Evolutionary conservation across 2,797 vertebrate genomes (phyloP).

Genomic region (Helarctos malayanus): DNA sequence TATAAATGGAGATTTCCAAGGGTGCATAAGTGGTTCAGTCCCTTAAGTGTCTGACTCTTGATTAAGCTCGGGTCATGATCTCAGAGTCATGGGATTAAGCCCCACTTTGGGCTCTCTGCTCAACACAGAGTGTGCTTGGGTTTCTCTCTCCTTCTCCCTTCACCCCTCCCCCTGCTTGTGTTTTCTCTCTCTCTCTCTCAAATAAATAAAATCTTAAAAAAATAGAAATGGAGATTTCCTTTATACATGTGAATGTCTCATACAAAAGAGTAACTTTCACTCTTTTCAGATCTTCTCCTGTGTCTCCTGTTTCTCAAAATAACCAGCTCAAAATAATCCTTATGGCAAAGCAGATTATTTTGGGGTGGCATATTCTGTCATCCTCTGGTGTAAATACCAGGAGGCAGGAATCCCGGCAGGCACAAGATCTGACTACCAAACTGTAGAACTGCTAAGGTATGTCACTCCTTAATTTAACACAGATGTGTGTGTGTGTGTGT

Average conservation of each 20-base stretch:
- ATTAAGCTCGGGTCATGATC: background rate
- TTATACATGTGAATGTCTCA: background rate
- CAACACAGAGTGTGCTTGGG: background rate
- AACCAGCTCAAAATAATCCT: conserved; percentile 22
- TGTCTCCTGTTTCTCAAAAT: conserved; percentile 20
- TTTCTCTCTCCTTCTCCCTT: background rate
- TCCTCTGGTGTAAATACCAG: background rate
- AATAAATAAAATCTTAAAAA: background rate
- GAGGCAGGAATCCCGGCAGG: background rate
- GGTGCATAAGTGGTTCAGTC: background rate
- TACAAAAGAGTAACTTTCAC: background rate
- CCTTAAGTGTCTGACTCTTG: background rate
- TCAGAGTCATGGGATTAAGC: background rate
- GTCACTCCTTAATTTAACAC: conserved; percentile 9
- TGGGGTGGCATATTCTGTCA: background rate
- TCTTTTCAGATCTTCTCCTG: background rate
- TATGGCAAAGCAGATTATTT: background rate
- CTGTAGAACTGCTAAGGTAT: background rate
- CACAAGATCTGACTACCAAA: background rate
- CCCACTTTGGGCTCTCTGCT: background rate
- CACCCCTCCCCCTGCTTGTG: background rate
- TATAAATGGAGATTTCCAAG: background rate
- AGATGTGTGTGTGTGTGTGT: background rate
- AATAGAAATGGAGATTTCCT: background rate
- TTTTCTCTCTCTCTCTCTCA: background rate